phyloP scores from a whole-genome alignment of 2,113 vertebrate species.

The Tichodroma muraria region DNA sequence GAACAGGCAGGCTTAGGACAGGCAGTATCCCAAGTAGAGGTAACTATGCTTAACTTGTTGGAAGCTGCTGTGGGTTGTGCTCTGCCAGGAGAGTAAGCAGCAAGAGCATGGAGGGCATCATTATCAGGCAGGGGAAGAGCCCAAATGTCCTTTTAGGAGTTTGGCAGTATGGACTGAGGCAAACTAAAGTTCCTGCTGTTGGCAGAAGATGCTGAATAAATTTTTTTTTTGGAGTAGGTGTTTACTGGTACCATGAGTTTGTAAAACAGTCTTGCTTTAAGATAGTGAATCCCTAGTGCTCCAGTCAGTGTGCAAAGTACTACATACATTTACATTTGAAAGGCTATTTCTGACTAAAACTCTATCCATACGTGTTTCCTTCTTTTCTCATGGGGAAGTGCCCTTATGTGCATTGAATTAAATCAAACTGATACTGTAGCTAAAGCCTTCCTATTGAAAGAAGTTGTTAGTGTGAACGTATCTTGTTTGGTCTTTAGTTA shows the following conservation, averaged over 20 bases:
- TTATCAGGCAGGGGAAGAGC: neutral
- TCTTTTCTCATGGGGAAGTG: neutral
- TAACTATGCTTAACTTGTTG: neutral
- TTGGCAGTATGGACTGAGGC: neutral
- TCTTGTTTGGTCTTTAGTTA: neutral
- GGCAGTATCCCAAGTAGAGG: neutral
- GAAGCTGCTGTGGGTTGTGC: neutral
- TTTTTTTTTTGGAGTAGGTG: neutral
- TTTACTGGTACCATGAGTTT: neutral
- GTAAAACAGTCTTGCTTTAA: neutral
- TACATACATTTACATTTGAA: accelerated
- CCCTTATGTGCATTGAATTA: neutral
- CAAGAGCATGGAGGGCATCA: accelerated
- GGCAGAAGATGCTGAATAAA: neutral
- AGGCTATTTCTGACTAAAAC: neutral
- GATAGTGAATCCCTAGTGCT: neutral
- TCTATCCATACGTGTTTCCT: neutral
- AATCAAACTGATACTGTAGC: neutral
- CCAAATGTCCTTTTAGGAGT: neutral
- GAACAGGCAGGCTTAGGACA: neutral
- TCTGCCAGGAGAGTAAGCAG: neutral
- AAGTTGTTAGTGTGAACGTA: neutral
- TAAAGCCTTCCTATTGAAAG: neutral
- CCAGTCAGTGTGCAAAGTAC: neutral
- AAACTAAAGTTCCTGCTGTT: neutral